Conservation (phyloP, 2,797 vertebrate genomes). For the Masticophis lateralis region DNA sequence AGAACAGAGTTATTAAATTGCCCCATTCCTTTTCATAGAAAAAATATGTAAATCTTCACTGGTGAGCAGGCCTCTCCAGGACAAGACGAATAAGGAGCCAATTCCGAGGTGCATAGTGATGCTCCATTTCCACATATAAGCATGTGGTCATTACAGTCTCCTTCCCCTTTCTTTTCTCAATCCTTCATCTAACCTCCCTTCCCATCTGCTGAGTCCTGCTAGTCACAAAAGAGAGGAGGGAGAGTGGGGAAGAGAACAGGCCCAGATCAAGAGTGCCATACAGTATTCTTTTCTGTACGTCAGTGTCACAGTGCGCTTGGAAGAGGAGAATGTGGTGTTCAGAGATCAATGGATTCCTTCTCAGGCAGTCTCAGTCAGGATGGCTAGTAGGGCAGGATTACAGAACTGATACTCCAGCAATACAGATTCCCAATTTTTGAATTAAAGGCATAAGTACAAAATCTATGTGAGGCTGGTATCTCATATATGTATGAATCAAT, state of each 20-base stretch:
- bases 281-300: background rate
- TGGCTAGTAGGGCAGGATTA: background rate
- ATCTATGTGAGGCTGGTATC: background rate
- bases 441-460: background rate
- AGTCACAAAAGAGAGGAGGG: background rate
- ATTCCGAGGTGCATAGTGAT: background rate
- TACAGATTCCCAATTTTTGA: background rate
- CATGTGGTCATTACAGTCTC: background rate
- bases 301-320: background rate
- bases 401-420: background rate
- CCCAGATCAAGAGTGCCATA: background rate
- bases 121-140: background rate
- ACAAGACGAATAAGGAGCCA: background rate
- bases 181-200: background rate
- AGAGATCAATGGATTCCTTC: background rate
- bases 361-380: background rate
- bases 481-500: background rate
- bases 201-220: background rate
- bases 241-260: background rate
- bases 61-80: background rate
- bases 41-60: background rate
- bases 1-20: background rate
- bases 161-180: background rate
- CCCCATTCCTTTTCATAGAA: background rate
- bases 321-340: background rate